phyloP scores from a whole-genome alignment of 2,888 invertebrate species.

The Pegoplata infirma region DNA sequence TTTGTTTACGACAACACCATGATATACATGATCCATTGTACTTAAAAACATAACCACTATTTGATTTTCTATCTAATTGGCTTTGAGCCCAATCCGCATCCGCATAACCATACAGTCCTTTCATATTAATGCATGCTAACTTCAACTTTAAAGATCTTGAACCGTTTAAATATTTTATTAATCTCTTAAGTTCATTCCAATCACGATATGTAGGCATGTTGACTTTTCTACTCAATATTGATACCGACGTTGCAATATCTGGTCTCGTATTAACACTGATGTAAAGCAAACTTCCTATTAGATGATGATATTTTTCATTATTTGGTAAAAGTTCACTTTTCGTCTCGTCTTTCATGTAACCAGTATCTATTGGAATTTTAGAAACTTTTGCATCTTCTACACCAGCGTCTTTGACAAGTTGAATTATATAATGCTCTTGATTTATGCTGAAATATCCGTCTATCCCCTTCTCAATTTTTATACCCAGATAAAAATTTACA shows the following conservation, averaged over 20 bases:
- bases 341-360: neutral
- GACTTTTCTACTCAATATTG: constrained; percentile 62
- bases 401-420: neutral
- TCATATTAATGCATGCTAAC: neutral
- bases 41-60: constrained; percentile 21
- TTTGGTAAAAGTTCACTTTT: neutral
- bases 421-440: constrained; percentile 7
- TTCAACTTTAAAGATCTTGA: constrained; percentile 19
- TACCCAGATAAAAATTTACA: constrained; percentile 12
- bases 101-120: constrained; percentile 29
- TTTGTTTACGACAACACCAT: constrained; percentile 6
- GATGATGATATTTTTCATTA: constrained; percentile 2
- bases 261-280: constrained; percentile 4
- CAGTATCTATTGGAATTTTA: neutral
- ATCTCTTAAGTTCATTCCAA: constrained; percentile 67
- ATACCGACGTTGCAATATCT: neutral
- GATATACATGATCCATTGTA: neutral
- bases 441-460: constrained; percentile 4
- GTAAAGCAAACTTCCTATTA: constrained; percentile 27
- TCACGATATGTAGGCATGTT: constrained; percentile 64
- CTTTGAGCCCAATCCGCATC: constrained; percentile 52
- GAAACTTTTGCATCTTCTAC: neutral
- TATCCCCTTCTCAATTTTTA: constrained; percentile 8
- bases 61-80: constrained; percentile 44
- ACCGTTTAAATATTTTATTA: constrained; percentile 64